Conservation (phyloP, 2,797 vertebrate species). For the Meda fulgida region DNA sequence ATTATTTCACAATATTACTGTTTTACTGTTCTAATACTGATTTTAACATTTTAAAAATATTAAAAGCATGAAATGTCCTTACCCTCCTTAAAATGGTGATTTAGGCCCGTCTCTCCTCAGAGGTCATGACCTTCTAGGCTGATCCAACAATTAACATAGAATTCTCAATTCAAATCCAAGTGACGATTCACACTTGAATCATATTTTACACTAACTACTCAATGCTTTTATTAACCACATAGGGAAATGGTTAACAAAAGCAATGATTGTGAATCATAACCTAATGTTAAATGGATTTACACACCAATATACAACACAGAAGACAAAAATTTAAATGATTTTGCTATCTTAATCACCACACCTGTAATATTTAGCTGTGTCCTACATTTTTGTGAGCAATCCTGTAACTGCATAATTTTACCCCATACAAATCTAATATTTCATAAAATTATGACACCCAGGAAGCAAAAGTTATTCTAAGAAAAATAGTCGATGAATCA, state of each 20-base stretch:
- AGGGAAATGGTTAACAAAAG: background rate
- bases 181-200: slow-evolving; percentile 1
- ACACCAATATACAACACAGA: background rate
- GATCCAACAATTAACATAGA: background rate
- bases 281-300: background rate
- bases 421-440: too few species aligned
- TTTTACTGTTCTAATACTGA: background rate
- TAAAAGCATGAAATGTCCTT: background rate
- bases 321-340: too few species aligned
- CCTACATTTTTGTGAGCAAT: background rate
- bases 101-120: background rate
- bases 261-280: background rate
- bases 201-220: background rate
- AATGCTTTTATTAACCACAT: background rate
- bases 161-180: background rate
- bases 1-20: background rate
- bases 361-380: background rate
- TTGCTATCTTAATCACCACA: background rate
- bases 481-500: background rate
- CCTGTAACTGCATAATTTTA: background rate
- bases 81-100: background rate
- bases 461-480: background rate
- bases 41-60: background rate
- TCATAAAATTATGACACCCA: background rate
- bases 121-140: background rate